phyloP scores from a whole-genome alignment of 2,888 invertebrate species.

The Lutraria lutraria region DNA sequence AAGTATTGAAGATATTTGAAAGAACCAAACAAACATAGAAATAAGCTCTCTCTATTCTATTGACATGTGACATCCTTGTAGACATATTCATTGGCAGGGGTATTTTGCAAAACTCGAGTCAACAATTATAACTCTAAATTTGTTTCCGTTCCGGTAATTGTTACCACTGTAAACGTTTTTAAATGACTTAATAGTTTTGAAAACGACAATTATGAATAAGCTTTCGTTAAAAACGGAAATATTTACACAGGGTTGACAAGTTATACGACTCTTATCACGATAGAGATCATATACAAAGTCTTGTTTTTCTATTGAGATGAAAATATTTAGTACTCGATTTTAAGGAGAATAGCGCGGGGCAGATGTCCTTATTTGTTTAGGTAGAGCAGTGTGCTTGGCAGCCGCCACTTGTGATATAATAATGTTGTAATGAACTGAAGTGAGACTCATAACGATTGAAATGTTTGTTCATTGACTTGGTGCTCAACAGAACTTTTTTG shows the following conservation, averaged over 20 bases:
- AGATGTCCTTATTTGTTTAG: constrained; percentile 50
- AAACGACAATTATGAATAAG: not conserved
- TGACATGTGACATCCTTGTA: not conserved
- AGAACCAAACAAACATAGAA: not conserved
- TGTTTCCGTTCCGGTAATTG: constrained; percentile 27
- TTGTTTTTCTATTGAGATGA: constrained; percentile 8
- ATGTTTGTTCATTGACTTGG: constrained; percentile 4
- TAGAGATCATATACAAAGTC: constrained; percentile 45
- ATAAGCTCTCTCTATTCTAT: not conserved
- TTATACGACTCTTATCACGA: constrained; percentile 36
- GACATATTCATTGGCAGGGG: not conserved
- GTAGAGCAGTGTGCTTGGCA: constrained; percentile 15
- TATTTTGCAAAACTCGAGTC: not conserved
- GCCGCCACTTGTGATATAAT: constrained; percentile 39
- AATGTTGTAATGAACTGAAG: constrained; percentile 37
- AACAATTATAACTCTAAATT: constrained; percentile 14
- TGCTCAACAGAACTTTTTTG: not conserved
- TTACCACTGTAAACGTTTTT: not conserved
- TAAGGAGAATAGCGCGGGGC: constrained; percentile 14
- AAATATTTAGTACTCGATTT: not conserved
- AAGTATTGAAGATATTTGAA: not conserved
- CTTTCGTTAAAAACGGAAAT: constrained; percentile 37
- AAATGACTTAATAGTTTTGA: constrained; percentile 18
- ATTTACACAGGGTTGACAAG: constrained; percentile 38
- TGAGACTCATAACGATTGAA: not conserved